Conservation (phyloP, 1,140 invertebrate species). For the Drosophila insularis region DNA sequence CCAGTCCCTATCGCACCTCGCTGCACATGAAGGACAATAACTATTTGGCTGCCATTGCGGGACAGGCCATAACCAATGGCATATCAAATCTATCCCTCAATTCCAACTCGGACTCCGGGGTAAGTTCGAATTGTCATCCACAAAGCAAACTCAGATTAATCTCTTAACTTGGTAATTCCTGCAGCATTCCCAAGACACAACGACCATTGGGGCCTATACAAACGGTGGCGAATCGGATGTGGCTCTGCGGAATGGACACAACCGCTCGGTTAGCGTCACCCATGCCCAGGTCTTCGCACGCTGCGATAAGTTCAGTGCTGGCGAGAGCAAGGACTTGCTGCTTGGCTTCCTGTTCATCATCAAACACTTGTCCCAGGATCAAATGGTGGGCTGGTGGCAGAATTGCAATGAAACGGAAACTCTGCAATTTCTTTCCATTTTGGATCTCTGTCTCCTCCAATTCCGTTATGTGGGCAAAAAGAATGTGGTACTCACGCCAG, state of each 20-base stretch:
- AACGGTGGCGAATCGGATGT: slow-evolving; percentile 74
- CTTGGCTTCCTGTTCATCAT: slow-evolving; percentile 95
- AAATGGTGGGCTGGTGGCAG: slow-evolving; percentile 95
- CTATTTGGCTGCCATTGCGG: slow-evolving; percentile 91
- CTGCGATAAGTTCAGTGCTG: slow-evolving; percentile 89
- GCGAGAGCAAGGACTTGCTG: slow-evolving; percentile 89
- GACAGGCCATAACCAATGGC: slow-evolving; percentile 86
- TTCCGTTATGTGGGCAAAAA: slow-evolving; percentile 94
- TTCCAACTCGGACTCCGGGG: slow-evolving; percentile 78
- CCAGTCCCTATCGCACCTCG: slow-evolving; percentile 84
- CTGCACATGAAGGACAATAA: slow-evolving; percentile 88
- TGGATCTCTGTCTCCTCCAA: slow-evolving; percentile 88
- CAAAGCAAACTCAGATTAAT: not conserved
- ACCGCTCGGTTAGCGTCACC: slow-evolving; percentile 84
- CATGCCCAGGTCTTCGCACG: slow-evolving; percentile 84
- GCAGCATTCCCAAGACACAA: slow-evolving; percentile 85
- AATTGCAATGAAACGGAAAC: slow-evolving; percentile 85
- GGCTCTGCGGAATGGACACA: slow-evolving; percentile 72
- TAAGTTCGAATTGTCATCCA: slow-evolving; percentile 29
- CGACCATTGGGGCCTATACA: slow-evolving; percentile 83
- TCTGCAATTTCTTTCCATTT: slow-evolving; percentile 71
- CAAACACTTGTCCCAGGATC: slow-evolving; percentile 93
- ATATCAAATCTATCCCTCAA: slow-evolving; percentile 84
- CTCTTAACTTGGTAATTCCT: not conserved
- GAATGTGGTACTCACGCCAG: slow-evolving; percentile 85